phyloP scores from a whole-genome alignment of 2,888 invertebrate genomes.

The Trichopoda pennipes region DNA sequence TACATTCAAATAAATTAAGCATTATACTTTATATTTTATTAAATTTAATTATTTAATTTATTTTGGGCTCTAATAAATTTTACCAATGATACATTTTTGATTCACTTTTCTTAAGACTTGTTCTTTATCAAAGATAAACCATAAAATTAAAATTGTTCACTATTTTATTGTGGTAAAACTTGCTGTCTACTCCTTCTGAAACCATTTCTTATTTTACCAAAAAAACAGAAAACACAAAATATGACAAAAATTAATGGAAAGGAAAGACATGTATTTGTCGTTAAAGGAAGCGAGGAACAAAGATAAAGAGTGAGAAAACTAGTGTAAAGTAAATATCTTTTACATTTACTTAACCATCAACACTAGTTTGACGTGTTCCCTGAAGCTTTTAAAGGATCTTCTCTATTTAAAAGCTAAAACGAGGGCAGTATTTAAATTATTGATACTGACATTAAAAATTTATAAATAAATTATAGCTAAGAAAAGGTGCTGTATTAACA shows the following conservation, averaged over 20 bases:
- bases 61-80: not conserved
- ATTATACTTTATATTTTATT: not conserved
- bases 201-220: not conserved
- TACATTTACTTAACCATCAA: too few species aligned
- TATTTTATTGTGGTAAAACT: not conserved
- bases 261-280: not conserved
- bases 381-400: too few species aligned
- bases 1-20: too few species aligned
- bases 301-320: not conserved
- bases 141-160: not conserved
- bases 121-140: not conserved
- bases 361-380: too few species aligned
- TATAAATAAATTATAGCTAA: too few species aligned
- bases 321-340: not conserved
- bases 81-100: not conserved
- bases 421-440: too few species aligned
- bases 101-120: not conserved
- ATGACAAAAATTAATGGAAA: not conserved
- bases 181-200: not conserved
- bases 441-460: too few species aligned
- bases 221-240: not conserved
- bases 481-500: too few species aligned
- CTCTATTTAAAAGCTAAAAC: too few species aligned
- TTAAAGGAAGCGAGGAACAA: not conserved
- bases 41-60: not conserved